Base-by-base conservation (phyloP, 2,113 vertebrate species). In the Phyllostomus hastatus region DNA sequence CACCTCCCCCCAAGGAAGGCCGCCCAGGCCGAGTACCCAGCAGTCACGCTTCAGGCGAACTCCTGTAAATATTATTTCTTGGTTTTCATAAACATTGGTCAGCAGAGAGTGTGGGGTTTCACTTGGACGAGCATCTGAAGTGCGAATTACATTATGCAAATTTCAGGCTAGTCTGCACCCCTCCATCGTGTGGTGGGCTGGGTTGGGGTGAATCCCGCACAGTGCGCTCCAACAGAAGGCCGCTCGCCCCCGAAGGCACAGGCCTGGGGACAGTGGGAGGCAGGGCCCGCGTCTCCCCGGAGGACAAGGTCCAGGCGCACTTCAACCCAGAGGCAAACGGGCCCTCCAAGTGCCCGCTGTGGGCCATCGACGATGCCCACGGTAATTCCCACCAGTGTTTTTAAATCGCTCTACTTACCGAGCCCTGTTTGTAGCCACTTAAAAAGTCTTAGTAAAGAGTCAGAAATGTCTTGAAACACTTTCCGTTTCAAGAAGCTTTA, bases 401-500 rank as follows among this genome's bases (percentile, higher is more conserved):
- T 64, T 43, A 61, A 72, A 72, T 57, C 31, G 88, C 72, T 48
- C 38, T 75, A 14, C 38, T 75, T 41, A 75, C 7, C 24, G 75
- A 81, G 73, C 0, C 0, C 22, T 66, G 26, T 88, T 38, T n/a
- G 33, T 33, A 75, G 46, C 12, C 38, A 12, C 7, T 43, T 28
- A 10, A 43, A 69, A 43, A 35, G n/a, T 17, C 28, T 75, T 69
- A 69, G 41, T n/a, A 22, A 79, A 33, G 20, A 69, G 41, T 2
- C 43, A 79, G 61, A 52, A 95, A 76, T 57, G 38, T 67, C 33
- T 83, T 50, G 24, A 92, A 88, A 41, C 20, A 59, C 38, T 88
- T 88, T 92, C 48, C 46, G 15, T 61, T 79, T 78, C 12, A 35
- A 57, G 41, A 82, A 75, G 2, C 12, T 54, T 54, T 91, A 48